Percentiles rank a stretch among this genome's conserved stretches.
Evolutionary conservation across 2,113 vertebrate species (phyloP).

Genomic region (Parotia lawesii): DNA sequence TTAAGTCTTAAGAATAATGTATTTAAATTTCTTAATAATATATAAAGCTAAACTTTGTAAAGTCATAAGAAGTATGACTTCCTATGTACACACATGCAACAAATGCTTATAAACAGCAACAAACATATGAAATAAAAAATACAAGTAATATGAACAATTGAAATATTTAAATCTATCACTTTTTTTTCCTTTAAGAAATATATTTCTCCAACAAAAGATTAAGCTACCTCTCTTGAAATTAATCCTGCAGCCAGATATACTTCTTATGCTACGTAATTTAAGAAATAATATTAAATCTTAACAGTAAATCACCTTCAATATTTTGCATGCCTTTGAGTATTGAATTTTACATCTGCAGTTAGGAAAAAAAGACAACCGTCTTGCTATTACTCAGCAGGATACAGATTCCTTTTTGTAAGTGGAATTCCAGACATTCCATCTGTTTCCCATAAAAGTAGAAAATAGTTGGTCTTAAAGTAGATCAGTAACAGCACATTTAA

Average conservation of each 20-base stretch:
- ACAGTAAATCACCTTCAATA: constrained; percentile 38
- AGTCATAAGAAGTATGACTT: background rate
- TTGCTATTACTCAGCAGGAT: constrained; percentile 68
- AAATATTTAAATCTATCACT: background rate
- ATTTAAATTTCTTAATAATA: background rate
- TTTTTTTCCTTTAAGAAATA: background rate
- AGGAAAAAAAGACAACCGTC: constrained; percentile 21
- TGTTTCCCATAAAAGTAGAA: constrained; percentile 67
- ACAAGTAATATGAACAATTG: background rate
- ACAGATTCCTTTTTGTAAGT: constrained; percentile 63
- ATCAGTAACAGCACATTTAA: background rate
- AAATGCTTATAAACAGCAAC: background rate
- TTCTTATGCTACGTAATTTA: background rate
- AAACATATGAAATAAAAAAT: constrained; percentile 2
- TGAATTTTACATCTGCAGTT: constrained; percentile 42
- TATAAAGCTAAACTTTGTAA: background rate
- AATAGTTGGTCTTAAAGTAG: constrained; percentile 50
- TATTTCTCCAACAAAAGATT: background rate
- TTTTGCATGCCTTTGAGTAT: constrained; percentile 51
- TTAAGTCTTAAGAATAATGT: background rate
- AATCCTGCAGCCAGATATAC: background rate
- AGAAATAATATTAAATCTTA: constrained; percentile 18
- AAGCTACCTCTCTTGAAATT: background rate
- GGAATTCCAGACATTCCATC: constrained; percentile 73
- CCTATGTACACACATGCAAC: background rate